A percentile compares a stretch with the other conserved stretches of the same genome.
Conservation (phyloP, 2,797 vertebrate species). For the Scolopax rusticola region DNA sequence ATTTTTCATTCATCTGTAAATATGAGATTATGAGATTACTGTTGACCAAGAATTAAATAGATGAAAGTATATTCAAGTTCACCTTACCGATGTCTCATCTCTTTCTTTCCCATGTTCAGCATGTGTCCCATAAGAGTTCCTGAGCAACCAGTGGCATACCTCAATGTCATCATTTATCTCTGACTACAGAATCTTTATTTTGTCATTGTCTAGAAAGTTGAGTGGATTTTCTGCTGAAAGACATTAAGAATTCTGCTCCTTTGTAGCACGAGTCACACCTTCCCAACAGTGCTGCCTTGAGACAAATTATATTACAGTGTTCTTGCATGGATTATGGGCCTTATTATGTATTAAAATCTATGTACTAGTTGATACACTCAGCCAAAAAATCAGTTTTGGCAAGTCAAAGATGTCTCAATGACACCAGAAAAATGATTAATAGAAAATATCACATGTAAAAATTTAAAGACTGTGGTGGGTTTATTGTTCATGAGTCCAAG, state of each 20-base stretch:
- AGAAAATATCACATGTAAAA: neutral
- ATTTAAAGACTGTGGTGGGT: neutral
- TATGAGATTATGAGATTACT: neutral
- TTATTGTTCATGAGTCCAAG: neutral
- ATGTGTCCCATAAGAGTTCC: accelerated
- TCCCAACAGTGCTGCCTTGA: neutral
- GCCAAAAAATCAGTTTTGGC: neutral
- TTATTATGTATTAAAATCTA: neutral
- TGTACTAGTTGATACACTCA: neutral
- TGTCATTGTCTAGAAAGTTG: neutral
- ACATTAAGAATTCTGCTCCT: neutral
- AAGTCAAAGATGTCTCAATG: neutral
- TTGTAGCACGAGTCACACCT: neutral
- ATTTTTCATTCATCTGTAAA: neutral
- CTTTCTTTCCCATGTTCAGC: neutral
- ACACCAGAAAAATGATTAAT: neutral
- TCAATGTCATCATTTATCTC: accelerated
- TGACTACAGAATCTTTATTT: neutral
- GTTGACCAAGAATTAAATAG: neutral
- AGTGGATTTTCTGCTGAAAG: neutral
- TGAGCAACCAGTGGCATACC: neutral
- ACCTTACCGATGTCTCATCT: neutral
- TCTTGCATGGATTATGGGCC: neutral
- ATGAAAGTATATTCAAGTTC: neutral
- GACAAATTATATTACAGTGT: neutral